phyloP scores from a whole-genome alignment of 2,113 vertebrate genomes.

The Callospermophilus lateralis region DNA sequence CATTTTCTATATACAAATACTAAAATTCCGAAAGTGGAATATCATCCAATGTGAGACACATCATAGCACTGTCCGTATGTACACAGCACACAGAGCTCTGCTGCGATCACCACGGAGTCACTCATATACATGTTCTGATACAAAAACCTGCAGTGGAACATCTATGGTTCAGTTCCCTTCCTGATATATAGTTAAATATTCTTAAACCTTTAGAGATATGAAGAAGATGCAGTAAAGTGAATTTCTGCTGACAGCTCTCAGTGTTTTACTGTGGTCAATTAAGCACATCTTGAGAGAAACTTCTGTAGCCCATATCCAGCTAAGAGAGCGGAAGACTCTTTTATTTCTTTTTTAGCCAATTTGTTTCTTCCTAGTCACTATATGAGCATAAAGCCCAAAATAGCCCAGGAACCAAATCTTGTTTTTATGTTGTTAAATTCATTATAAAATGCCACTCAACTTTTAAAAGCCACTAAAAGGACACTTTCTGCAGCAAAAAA shows the following conservation, averaged over 20 bases:
- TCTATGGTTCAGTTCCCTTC: neutral
- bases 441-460: constrained; percentile 69
- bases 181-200: neutral
- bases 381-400: constrained; percentile 47
- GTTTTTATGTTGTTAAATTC: constrained; percentile 66
- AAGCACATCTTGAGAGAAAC: neutral
- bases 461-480: constrained; percentile 75
- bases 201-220: constrained; percentile 49
- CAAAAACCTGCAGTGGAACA: constrained; percentile 20
- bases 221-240: constrained; percentile 10
- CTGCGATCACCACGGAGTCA: constrained; percentile 45
- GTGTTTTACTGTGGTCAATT: neutral
- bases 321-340: neutral
- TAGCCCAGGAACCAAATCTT: constrained; percentile 15
- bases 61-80: constrained; percentile 81
- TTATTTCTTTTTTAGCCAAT: neutral
- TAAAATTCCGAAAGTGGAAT: constrained; percentile 89
- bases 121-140: constrained; percentile 63
- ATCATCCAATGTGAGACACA: constrained; percentile 89
- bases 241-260: constrained; percentile 38
- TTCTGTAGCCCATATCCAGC: neutral
- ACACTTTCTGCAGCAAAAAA: constrained; percentile 80
- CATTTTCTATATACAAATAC: constrained; percentile 86
- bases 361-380: neutral
- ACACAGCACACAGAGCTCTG: constrained; percentile 78